These are phyloP conservation scores for Premnoplex brunnescens DNA, from an alignment of 2,797 vertebrate species.

Conservation along the genomic window DNA sequence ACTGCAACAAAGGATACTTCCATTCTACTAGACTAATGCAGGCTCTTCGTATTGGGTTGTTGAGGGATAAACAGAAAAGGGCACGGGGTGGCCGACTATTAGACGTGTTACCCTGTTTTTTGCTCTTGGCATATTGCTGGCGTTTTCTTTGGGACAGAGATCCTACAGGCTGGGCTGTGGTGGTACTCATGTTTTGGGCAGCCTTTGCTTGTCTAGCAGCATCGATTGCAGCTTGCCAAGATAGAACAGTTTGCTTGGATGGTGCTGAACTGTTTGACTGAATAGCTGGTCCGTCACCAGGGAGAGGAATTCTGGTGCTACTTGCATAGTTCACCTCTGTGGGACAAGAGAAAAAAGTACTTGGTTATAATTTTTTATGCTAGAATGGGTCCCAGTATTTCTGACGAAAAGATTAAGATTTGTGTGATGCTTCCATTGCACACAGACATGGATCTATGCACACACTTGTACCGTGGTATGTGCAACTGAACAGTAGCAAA, in stretches of 20 bases:
- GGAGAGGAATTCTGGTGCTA: constrained; percentile 87
- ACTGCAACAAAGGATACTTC: constrained; percentile 93
- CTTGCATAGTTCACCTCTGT: constrained; percentile 98
- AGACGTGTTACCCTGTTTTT: constrained; percentile 95
- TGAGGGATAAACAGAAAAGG: constrained; percentile 98
- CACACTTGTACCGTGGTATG: neutral
- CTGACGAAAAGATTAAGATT: neutral
- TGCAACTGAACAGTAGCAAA: neutral
- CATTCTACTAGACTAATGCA: constrained; percentile 99
- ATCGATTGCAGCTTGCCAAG: constrained; percentile 93
- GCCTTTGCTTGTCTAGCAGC: constrained; percentile 97
- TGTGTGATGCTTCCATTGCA: neutral
- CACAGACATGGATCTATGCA: neutral
- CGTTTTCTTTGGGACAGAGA: constrained; percentile 98
- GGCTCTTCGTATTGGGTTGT: constrained; percentile 98
- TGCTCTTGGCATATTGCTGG: constrained; percentile 99
- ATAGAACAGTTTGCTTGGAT: constrained; percentile 85
- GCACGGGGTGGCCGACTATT: constrained; percentile 94
- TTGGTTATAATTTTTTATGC: neutral
- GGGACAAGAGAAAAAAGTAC: constrained; percentile 19
- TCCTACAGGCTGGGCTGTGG: constrained; percentile 86
- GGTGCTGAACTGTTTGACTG: constrained; percentile 85
- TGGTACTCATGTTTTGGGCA: constrained; percentile 94
- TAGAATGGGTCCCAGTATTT: neutral
- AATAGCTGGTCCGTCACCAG: constrained; percentile 92